Evolutionary conservation across 2,888 invertebrate genomes (phyloP).

Genomic region (Ornithoptera alexandrae): DNA sequence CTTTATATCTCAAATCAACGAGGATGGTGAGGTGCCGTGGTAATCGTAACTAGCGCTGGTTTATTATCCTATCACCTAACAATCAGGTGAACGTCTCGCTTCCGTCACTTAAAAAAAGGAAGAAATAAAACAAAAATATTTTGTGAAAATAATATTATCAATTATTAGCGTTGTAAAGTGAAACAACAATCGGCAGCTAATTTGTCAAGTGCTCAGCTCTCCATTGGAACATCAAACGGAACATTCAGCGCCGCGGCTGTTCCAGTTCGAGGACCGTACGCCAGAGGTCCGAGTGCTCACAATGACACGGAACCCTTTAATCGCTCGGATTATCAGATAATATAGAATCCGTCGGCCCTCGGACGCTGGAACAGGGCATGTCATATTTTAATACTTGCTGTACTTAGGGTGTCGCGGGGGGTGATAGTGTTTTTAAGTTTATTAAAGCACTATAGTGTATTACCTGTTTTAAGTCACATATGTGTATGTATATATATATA

Average conservation of each 20-base stretch:
- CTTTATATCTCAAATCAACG: too few relatives aligned
- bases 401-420: slow-evolving; percentile 19
- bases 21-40: too few relatives aligned
- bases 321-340: slow-evolving; percentile 35
- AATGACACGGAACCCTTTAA: slow-evolving; percentile 44
- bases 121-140: too few relatives aligned
- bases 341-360: slow-evolving; percentile 33
- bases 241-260: background rate
- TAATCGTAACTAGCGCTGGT: too few relatives aligned
- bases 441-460: too few relatives aligned
- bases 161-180: background rate
- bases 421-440: background rate
- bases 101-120: too few relatives aligned
- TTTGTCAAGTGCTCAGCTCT: background rate
- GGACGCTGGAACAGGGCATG: slow-evolving; percentile 18
- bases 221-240: slow-evolving; percentile 5
- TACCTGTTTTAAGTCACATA: too few relatives aligned
- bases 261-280: slow-evolving; percentile 27
- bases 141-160: too few relatives aligned
- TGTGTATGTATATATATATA: too few relatives aligned
- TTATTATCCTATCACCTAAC: too few relatives aligned
- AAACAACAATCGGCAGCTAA: background rate
- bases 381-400: slow-evolving; percentile 33
- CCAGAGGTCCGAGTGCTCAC: slow-evolving; percentile 36
- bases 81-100: too few relatives aligned